Percentiles rank a stretch among this genome's conserved stretches.
Evolutionary conservation across 2,797 vertebrate species (phyloP).

Genomic region (Tragopan temminckii): DNA sequence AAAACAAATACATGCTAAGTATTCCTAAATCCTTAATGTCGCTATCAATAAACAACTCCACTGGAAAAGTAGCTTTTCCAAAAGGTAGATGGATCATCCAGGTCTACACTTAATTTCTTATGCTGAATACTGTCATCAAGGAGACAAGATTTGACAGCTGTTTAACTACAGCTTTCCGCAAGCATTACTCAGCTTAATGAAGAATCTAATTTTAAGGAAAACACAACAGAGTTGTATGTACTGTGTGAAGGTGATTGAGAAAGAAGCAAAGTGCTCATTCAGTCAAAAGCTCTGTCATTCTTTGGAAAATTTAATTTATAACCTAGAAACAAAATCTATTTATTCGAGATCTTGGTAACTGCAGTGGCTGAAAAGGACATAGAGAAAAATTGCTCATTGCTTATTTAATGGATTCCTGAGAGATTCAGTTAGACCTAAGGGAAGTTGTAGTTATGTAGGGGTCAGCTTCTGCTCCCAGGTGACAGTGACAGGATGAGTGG

Average conservation of each 20-base stretch:
- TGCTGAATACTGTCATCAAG: neutral
- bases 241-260: neutral
- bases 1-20: neutral
- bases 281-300: fast-evolving
- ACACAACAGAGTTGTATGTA: neutral
- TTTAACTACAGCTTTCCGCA: neutral
- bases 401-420: neutral
- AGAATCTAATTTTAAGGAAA: neutral
- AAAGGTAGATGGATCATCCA: neutral
- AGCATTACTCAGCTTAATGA: neutral
- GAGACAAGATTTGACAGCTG: neutral
- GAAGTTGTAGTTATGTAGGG: too few species aligned
- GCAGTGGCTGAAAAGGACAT: neutral
- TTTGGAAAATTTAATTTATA: neutral
- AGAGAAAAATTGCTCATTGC: neutral
- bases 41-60: neutral
- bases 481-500: too few species aligned
- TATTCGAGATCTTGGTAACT: neutral
- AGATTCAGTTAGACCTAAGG: neutral
- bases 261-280: neutral
- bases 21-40: neutral
- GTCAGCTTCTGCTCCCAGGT: too few species aligned
- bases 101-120: neutral
- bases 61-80: neutral
- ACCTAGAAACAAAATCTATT: neutral